Evolutionary conservation across 2,888 invertebrate species (phyloP), one percentile per base, ranked within the genome.

Genomic region (Scaeva pyrastri): DNA sequence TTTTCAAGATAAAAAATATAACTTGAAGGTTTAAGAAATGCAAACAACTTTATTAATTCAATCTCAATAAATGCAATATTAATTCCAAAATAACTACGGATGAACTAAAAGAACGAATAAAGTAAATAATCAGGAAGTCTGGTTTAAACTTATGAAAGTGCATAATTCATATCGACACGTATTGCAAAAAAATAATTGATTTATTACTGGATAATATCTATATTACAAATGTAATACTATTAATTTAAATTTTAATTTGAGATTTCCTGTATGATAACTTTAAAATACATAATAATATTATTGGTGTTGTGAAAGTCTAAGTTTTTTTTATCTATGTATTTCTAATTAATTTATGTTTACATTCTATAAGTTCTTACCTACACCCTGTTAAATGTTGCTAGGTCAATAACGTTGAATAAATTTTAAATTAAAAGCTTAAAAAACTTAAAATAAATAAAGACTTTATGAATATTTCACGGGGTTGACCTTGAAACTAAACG

Each of bases 321-420:
- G n/a, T n/a, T n/a, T n/a, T n/a, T n/a, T n/a, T n/a, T n/a, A n/a
- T n/a, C n/a, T n/a, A 48, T 52, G 7, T 56, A 2, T 12, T 56
- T 56, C 5, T 11, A 31, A 26, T 55, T 16, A 31, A 26, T 11
- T 26, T 8, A 16, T 55, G 23, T 55, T 4, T n/a, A n/a, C 7
- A 10, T 14, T 56, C 3, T 16, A 4, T 56, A 56, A 16, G 56
- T 58, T 58, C 3, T 39, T 36, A 19, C 12, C 11, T 23, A 62
- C 68, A 68, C 39, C 52, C 52, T 39, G 68, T 68, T 39, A 14
- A 26, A 68, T 52, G 50, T 68, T 68, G 68, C 68, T 68, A 52
- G 68, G 68, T 68, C 68, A 68, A 68, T 68, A 68, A 68, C 50
- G 68, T 68, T 52, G 68, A 52, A 68, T 52, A 52, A 68, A 36